Evolutionary conservation across 1,140 invertebrate species (phyloP).

Genomic region (Hermatobates lingyangjiaoensis): DNA sequence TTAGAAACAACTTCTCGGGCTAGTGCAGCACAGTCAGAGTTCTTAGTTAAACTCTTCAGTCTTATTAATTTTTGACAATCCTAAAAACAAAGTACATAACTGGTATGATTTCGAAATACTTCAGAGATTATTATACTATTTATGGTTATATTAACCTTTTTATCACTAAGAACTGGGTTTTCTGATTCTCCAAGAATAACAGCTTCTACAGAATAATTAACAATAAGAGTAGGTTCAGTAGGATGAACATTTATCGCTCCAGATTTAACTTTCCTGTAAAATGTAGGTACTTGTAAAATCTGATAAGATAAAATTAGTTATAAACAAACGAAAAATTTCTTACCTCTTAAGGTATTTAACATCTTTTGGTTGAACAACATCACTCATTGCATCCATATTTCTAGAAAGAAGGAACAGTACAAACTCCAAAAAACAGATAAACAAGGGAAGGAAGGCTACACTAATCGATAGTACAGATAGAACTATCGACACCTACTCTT

Average conservation of each 20-base stretch:
- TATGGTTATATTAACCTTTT: slow-evolving; percentile 46
- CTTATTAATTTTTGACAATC: slow-evolving; percentile 69
- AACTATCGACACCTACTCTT: no score
- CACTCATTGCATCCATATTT: no score
- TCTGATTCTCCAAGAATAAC: slow-evolving; percentile 64
- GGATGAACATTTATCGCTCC: slow-evolving; percentile 78
- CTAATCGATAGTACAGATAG: no score
- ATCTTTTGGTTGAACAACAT: slow-evolving; percentile 16
- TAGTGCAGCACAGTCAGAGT: slow-evolving; percentile 58
- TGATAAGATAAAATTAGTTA: background rate
- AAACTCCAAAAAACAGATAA: no score
- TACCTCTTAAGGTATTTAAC: slow-evolving; percentile 17
- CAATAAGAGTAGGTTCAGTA: slow-evolving; percentile 70
- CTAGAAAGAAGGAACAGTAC: no score
- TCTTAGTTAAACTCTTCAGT: slow-evolving; percentile 58
- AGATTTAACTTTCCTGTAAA: slow-evolving; percentile 54
- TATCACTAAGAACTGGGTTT: slow-evolving; percentile 67
- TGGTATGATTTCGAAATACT: background rate
- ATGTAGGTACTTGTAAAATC: background rate
- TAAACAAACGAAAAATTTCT: background rate
- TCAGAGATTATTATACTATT: background rate
- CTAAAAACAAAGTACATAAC: slow-evolving; percentile 23
- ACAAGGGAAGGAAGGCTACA: no score
- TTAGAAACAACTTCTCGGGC: slow-evolving; percentile 75
- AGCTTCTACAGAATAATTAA: slow-evolving; percentile 77